Conservation (phyloP, 1,140 invertebrate genomes). For the Maconellicoccus hirsutus region DNA sequence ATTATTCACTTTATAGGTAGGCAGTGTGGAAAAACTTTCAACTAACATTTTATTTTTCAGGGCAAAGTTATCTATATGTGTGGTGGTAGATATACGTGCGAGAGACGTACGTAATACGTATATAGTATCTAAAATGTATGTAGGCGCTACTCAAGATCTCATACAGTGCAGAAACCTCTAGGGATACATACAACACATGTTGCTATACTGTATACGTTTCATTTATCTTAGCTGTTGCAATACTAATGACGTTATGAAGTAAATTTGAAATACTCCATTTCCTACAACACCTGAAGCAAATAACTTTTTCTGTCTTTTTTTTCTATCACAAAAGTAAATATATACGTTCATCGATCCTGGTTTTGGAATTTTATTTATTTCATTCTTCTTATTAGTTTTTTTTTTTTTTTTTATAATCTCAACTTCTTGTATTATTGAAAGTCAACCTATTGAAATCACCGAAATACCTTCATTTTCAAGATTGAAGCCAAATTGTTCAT, state of each 20-base stretch:
- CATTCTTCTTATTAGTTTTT: neutral
- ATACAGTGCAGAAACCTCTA: neutral
- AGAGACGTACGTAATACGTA: no score
- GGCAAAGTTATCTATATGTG: no score
- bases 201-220: constrained; percentile 7
- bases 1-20: no score
- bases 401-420: neutral
- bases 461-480: neutral
- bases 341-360: neutral
- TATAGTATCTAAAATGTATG: neutral
- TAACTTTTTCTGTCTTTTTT: constrained; percentile 11
- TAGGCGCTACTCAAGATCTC: constrained; percentile 5
- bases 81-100: no score
- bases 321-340: neutral
- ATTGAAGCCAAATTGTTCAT: neutral
- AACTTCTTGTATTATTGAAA: neutral
- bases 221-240: constrained; percentile 18
- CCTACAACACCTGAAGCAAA: constrained; percentile 20
- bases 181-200: constrained; percentile 21
- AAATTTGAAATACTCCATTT: constrained; percentile 18
- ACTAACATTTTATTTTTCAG: no score
- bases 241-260: constrained; percentile 20
- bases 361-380: neutral
- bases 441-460: neutral
- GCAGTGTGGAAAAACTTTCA: no score